A percentile compares a stretch with the other conserved stretches of the same genome.
phyloP scores from a whole-genome alignment of 1,140 invertebrate genomes.

The Holcopasites calliopsidis region DNA sequence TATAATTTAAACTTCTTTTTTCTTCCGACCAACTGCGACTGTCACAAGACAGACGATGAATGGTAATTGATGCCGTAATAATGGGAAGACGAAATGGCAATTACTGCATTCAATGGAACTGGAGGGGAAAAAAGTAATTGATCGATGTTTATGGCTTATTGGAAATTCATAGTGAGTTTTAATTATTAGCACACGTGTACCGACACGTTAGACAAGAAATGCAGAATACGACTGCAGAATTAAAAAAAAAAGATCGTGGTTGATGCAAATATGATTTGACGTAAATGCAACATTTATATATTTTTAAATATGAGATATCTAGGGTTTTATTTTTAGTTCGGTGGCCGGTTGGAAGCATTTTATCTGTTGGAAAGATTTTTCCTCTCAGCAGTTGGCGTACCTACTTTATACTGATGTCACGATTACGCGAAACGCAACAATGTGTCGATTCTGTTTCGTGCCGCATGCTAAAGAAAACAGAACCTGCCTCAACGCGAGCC shows the following conservation, averaged over 20 bases:
- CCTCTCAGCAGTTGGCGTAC: background rate
- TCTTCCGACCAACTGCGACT: too few relatives aligned
- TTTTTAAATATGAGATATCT: too few relatives aligned
- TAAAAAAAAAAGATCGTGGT: background rate
- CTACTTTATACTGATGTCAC: background rate
- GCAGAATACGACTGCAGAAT: background rate
- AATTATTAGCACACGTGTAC: background rate
- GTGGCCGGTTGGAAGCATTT: too few relatives aligned
- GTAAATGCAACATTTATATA: too few relatives aligned
- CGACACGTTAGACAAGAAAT: background rate
- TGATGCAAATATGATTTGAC: background rate
- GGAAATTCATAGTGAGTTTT: background rate
- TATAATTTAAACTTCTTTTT: background rate
- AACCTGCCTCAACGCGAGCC: constrained; percentile 36
- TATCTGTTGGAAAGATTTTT: too few relatives aligned
- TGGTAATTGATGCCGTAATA: too few relatives aligned
- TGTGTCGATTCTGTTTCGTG: constrained; percentile 17
- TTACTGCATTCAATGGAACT: background rate
- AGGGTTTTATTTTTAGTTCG: too few relatives aligned
- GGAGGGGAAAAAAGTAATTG: background rate
- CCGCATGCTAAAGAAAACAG: constrained; percentile 2
- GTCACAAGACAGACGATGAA: too few relatives aligned
- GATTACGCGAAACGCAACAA: background rate
- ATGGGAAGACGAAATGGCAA: too few relatives aligned
- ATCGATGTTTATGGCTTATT: background rate